phyloP scores from a whole-genome alignment of 2,888 invertebrate species.

The Drosophila bunnanda region DNA sequence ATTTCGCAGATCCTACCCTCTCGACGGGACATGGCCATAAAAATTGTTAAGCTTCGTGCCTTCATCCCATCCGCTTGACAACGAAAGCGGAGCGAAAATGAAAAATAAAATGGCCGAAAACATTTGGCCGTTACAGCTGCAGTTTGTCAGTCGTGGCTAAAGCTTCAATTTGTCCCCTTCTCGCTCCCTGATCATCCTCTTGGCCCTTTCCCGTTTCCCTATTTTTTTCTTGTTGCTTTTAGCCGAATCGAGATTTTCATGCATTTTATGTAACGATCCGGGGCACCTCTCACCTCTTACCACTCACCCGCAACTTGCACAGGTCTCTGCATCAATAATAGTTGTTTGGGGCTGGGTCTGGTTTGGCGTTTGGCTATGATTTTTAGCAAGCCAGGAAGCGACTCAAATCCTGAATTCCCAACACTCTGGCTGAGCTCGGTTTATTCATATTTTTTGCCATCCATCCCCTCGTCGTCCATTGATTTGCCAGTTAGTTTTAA shows the following conservation, averaged over 20 bases:
- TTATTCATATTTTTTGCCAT: constrained; percentile 69
- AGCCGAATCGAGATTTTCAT: constrained; percentile 61
- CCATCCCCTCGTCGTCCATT: constrained; percentile 40
- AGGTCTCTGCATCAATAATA: constrained; percentile 41
- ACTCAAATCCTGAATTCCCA: constrained; percentile 46
- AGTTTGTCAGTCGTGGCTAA: constrained; percentile 70
- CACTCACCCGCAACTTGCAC: constrained; percentile 15
- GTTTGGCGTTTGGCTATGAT: constrained; percentile 66
- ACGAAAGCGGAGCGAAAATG: constrained; percentile 56
- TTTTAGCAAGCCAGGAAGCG: constrained; percentile 43
- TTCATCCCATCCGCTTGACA: constrained; percentile 59
- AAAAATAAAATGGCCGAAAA: constrained; percentile 68
- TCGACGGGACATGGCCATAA: constrained; percentile 35
- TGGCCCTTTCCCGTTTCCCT: constrained; percentile 14
- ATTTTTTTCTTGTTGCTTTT: constrained; percentile 49
- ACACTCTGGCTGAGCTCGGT: constrained; percentile 19
- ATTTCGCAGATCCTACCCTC: constrained; percentile 20
- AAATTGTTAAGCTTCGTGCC: constrained; percentile 64
- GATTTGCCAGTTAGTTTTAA: constrained; percentile 78
- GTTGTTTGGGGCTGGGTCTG: constrained; percentile 37
- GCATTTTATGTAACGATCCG: constrained; percentile 69
- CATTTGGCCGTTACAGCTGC: constrained; percentile 69
- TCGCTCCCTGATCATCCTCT: constrained; percentile 11
- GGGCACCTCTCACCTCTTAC: constrained; percentile 4
- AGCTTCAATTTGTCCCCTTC: constrained; percentile 69